Evolutionary conservation across 2,888 invertebrate species (phyloP).

Genomic region (Sarcophaga subvicina): DNA sequence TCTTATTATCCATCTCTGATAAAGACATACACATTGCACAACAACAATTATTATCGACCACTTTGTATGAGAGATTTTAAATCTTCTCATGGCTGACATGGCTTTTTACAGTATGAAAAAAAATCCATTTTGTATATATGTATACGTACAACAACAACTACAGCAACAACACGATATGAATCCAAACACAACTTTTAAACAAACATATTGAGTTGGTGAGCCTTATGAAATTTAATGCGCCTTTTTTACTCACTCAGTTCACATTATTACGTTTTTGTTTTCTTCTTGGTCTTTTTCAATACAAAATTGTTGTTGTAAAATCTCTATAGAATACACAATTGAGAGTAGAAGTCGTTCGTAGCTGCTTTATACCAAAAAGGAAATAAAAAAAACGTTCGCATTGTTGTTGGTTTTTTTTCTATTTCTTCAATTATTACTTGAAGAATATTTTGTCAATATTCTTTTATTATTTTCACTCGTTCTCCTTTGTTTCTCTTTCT

Average conservation of each 20-base stretch:
- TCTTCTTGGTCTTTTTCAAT: slow-evolving; percentile 12
- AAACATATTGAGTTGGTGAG: neutral
- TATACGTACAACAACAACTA: slow-evolving; percentile 9
- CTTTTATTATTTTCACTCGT: neutral
- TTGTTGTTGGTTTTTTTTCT: slow-evolving; percentile 35
- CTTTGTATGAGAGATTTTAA: slow-evolving; percentile 32
- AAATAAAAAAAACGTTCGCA: neutral
- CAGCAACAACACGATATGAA: slow-evolving; percentile 5
- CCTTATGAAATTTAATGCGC: slow-evolving; percentile 22
- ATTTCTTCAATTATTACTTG: slow-evolving; percentile 52
- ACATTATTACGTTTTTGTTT: neutral
- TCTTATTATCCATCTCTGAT: neutral
- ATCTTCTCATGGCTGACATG: slow-evolving; percentile 29
- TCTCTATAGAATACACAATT: slow-evolving; percentile 30
- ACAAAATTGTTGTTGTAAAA: slow-evolving; percentile 10
- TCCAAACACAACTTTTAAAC: slow-evolving; percentile 16
- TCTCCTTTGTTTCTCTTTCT: neutral
- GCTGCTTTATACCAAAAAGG: neutral
- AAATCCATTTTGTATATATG: neutral
- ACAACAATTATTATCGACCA: slow-evolving; percentile 33
- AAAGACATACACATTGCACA: neutral
- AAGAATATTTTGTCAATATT: slow-evolving; percentile 34
- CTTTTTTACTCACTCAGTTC: slow-evolving; percentile 16
- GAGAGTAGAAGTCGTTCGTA: neutral
- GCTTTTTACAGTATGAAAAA: slow-evolving; percentile 8